phyloP scores from a whole-genome alignment of 2,113 vertebrate genomes.

The Zingel zingel region DNA sequence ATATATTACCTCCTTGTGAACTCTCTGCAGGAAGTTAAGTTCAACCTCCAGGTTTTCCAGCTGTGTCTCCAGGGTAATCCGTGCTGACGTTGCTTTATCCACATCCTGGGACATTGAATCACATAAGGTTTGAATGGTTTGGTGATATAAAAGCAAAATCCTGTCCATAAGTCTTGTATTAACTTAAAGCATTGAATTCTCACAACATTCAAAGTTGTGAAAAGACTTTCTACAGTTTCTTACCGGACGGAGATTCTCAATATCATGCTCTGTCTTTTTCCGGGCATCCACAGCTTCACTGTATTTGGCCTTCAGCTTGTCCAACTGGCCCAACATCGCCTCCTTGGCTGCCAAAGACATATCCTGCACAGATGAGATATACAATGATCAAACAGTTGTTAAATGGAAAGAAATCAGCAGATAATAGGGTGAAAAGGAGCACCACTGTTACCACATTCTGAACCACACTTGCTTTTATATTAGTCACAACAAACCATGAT shows the following conservation, averaged over 20 bases:
- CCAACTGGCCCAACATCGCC: constrained; percentile 75
- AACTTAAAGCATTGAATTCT: background rate
- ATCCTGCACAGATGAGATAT: constrained; percentile 70
- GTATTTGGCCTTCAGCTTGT: constrained; percentile 79
- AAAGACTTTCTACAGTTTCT: constrained; percentile 14
- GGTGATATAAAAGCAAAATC: background rate
- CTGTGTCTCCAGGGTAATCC: constrained; percentile 80
- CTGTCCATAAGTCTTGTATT: no score
- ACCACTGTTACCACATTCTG: background rate
- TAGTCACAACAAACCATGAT: background rate
- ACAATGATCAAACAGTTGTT: background rate
- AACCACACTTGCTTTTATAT: background rate
- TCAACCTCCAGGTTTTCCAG: constrained; percentile 81
- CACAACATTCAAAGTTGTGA: background rate
- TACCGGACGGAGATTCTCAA: constrained; percentile 84
- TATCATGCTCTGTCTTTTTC: constrained; percentile 81
- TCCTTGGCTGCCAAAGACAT: constrained; percentile 78
- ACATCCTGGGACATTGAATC: constrained; percentile 68
- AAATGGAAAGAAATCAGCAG: background rate
- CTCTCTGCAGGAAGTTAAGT: constrained; percentile 81
- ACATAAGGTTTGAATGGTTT: background rate
- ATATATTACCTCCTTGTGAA: constrained; percentile 84
- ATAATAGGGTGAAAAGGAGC: background rate
- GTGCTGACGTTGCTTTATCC: constrained; percentile 72
- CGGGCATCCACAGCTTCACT: constrained; percentile 78